Base-by-base conservation (phyloP, 2,888 invertebrate species). In the Andrena marginata region DNA sequence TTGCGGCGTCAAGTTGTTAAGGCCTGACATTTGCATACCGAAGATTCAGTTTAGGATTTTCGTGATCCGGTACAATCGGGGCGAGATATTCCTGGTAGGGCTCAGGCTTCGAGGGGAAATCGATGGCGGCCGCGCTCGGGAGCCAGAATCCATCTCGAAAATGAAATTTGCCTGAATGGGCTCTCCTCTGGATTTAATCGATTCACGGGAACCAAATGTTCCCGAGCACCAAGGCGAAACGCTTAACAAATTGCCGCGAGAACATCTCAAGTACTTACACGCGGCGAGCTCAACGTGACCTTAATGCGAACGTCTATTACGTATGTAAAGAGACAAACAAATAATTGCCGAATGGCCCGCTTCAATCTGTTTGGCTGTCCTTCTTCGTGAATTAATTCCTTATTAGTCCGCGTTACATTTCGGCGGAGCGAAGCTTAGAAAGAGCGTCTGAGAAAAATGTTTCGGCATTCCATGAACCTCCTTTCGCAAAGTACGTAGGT, bases 131-230 rank as follows among this genome's bases (percentile, higher is more conserved):
- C 29, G 51, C 10, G 26, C n/a, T 35, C n/a, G n/a, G 64, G 20
- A 62, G 59, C 65, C 48, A 20, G 79, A 59, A 75, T 82, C 82
- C 70, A 74, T 80, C 74, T 75, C 54, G 82, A 79, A 79, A 82
- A 79, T 82, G 79, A 82, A 80, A 77, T 80, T 77, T 71, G 51
- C 67, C 54, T 62, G 77, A 71, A 77, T 29, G 71, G 31, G 26
- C 31, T 76, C 26, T 76, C 26, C 69, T 29, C 67, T 60, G 33
- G 20, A n/a, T 76, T 77, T 71, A 77, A 80, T 77, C 77, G 77
- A 77, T 80, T 67, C 48, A 26, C 51, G 60, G 20, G 31, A 70
- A 42, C 48, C 63, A 33, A 77, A 54, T 33, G 76, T 29, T 68
- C 35, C 26, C 69, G 23, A 59, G 64, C 31, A 16, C 3, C 54